Conservation (phyloP, 2,797 vertebrate genomes). For the Vultur gryphus region DNA sequence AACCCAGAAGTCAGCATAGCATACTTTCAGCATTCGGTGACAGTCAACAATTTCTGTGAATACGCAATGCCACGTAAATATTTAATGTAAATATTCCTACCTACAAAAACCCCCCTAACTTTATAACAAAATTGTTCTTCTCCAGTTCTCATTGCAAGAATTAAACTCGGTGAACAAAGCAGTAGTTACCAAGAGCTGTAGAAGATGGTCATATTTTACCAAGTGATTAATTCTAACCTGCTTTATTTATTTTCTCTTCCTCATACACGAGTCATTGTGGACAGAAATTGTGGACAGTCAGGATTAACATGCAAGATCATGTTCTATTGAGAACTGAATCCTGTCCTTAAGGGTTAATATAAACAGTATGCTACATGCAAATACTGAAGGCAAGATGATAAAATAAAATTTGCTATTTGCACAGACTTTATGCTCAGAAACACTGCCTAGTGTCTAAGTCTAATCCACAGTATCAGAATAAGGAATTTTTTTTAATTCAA, state of each 20-base stretch:
- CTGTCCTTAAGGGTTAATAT: neutral
- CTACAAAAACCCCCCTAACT: neutral
- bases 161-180: neutral
- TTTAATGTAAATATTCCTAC: neutral
- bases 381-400: neutral
- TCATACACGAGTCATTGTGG: neutral
- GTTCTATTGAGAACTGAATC: neutral
- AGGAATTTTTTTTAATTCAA: neutral
- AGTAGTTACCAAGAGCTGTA: neutral
- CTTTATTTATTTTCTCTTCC: neutral
- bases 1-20: neutral
- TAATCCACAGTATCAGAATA: neutral
- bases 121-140: neutral
- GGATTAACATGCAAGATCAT: neutral
- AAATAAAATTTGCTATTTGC: neutral
- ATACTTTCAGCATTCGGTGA: neutral
- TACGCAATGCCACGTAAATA: neutral
- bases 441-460: neutral
- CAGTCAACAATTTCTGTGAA: neutral
- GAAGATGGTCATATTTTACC: neutral
- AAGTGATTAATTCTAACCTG: neutral
- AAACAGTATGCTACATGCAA: neutral
- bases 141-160: neutral
- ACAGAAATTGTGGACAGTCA: neutral
- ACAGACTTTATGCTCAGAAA: neutral